These are phyloP conservation scores for Andrena hattorfiana DNA, from an alignment of 2,888 invertebrate species.

Conservation along the genomic window DNA sequence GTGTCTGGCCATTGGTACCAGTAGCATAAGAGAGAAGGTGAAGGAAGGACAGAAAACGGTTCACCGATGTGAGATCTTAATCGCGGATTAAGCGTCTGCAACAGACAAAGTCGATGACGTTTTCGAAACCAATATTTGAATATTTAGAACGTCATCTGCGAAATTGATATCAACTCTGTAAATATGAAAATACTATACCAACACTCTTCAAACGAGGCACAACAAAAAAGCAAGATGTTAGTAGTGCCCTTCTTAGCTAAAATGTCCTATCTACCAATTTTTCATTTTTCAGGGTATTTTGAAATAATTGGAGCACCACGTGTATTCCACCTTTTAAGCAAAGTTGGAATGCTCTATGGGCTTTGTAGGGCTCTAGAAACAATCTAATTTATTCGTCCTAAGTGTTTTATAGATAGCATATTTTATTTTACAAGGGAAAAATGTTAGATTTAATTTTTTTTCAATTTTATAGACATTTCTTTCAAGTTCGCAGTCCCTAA, in stretches of 20 bases:
- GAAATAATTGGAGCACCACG: no score
- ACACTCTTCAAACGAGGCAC: neutral
- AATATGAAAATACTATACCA: neutral
- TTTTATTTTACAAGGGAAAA: no score
- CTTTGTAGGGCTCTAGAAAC: no score
- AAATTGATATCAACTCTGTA: neutral
- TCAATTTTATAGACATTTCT: no score
- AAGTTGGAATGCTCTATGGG: no score
- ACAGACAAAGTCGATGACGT: slow-evolving; percentile 3
- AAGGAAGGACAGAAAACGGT: neutral
- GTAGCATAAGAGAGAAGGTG: slow-evolving; percentile 33
- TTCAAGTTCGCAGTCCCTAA: neutral
- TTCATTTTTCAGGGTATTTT: neutral
- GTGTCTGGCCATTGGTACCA: slow-evolving; percentile 48
- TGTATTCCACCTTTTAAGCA: no score
- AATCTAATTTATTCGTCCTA: no score
- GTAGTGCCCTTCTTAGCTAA: no score
- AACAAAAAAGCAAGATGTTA: no score
- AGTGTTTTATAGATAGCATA: no score
- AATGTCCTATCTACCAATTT: no score
- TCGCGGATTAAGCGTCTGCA: slow-evolving; percentile 41
- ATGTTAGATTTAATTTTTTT: no score
- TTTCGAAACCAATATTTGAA: neutral
- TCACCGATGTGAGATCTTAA: slow-evolving; percentile 61
- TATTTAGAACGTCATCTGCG: neutral